Percentiles rank a stretch among this genome's conserved stretches.
These are phyloP conservation scores for Euwallacea fornicatus DNA, from an alignment of 1,140 invertebrate species.

Conservation along the genomic window DNA sequence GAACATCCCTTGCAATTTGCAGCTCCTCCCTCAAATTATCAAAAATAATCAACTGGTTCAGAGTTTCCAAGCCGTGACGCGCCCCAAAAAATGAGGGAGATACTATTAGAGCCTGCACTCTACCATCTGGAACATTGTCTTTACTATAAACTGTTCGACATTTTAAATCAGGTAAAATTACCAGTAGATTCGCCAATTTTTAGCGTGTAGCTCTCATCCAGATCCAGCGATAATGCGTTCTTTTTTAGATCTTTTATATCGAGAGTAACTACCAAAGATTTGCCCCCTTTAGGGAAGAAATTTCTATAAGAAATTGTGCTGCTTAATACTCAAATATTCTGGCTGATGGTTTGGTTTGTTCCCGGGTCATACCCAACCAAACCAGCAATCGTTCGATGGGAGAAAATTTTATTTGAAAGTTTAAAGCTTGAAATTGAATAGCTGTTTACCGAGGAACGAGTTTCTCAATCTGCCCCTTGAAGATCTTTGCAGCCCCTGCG, in stretches of 20 bases:
- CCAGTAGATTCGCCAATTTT: constrained; percentile 53
- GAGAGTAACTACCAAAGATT: constrained; percentile 48
- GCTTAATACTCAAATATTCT: too few relatives aligned
- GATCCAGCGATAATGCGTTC: constrained; percentile 58
- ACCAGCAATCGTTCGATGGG: too few relatives aligned
- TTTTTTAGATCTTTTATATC: constrained; percentile 46
- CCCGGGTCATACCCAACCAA: too few relatives aligned
- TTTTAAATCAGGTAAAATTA: neutral
- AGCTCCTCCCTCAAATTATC: constrained; percentile 64
- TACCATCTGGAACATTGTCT: constrained; percentile 47
- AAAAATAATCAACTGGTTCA: constrained; percentile 73
- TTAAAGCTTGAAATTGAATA: neutral
- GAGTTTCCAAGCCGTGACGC: constrained; percentile 76
- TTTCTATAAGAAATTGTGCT: constrained; percentile 16
- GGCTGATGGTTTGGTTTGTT: too few relatives aligned
- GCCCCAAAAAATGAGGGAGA: constrained; percentile 72
- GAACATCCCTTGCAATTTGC: constrained; percentile 63
- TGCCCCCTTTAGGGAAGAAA: constrained; percentile 40
- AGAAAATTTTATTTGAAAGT: too few relatives aligned
- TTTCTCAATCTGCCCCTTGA: constrained; percentile 50
- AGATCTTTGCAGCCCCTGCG: constrained; percentile 49
- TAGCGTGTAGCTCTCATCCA: constrained; percentile 70
- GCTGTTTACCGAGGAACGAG: constrained; percentile 39
- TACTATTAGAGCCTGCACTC: constrained; percentile 62
- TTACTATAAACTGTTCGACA: neutral